A percentile compares a stretch with the other conserved stretches of the same genome.
phyloP scores from a whole-genome alignment of 2,113 vertebrate species.

The Andinoacara biseriatus region DNA sequence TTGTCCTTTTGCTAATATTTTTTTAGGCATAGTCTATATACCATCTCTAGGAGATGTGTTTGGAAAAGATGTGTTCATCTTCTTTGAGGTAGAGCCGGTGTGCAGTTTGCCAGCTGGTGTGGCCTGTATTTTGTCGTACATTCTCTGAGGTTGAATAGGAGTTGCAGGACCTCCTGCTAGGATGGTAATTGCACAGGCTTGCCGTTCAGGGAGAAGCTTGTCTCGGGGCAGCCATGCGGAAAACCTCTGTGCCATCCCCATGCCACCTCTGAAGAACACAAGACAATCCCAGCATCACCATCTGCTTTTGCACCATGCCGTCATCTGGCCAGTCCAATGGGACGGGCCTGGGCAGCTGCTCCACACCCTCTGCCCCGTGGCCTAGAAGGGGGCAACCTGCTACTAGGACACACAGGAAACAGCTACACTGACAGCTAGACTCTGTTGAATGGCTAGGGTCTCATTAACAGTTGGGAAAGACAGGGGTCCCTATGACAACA shows the following conservation, averaged over 20 bases:
- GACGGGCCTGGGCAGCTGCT: slow-evolving; percentile 90
- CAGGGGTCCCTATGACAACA: slow-evolving; percentile 75
- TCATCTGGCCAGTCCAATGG: slow-evolving; percentile 92
- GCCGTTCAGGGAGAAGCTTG: slow-evolving; percentile 90
- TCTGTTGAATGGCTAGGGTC: slow-evolving; percentile 78
- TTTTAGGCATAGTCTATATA: slow-evolving; percentile 52
- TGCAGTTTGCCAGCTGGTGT: slow-evolving; percentile 98
- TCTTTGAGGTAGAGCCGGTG: slow-evolving; percentile 86
- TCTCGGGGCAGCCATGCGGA: slow-evolving; percentile 95
- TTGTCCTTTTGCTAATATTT: slow-evolving; percentile 40
- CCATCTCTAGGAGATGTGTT: slow-evolving; percentile 62
- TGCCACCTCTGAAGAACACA: slow-evolving; percentile 91
- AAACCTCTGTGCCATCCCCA: slow-evolving; percentile 97
- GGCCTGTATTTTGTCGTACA: slow-evolving; percentile 96
- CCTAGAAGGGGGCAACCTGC: slow-evolving; percentile 80
- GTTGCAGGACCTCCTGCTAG: slow-evolving; percentile 91
- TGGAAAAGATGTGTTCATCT: slow-evolving; percentile 71
- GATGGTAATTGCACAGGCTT: slow-evolving; percentile 95
- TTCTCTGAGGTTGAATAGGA: slow-evolving; percentile 89
- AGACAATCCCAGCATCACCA: slow-evolving; percentile 92
- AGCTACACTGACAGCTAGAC: slow-evolving; percentile 80
- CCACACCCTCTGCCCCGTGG: slow-evolving; percentile 82
- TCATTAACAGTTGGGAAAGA: slow-evolving; percentile 79
- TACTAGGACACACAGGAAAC: slow-evolving; percentile 80
- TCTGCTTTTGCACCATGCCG: slow-evolving; percentile 92